phyloP scores from a whole-genome alignment of 2,113 vertebrate species.

The Chaenogobius annularis region DNA sequence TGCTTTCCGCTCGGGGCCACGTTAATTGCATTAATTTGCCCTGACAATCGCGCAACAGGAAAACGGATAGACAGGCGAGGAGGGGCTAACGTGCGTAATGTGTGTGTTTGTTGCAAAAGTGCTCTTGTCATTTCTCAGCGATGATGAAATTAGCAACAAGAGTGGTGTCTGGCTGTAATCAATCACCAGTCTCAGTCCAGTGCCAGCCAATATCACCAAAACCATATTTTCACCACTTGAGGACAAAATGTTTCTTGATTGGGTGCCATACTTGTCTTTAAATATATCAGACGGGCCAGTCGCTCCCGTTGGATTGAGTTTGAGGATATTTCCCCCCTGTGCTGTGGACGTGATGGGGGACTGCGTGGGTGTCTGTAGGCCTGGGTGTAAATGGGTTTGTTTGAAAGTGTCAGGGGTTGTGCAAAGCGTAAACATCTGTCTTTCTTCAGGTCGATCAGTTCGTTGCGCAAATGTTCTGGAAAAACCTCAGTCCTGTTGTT shows the following conservation, averaged over 20 bases:
- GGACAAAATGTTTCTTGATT: conserved; percentile 77
- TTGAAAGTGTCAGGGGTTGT: conserved; percentile 36
- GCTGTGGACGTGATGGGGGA: conserved; percentile 29
- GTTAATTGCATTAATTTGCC: conserved; percentile 78
- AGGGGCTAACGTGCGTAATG: conserved; percentile 54
- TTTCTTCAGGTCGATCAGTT: conserved; percentile 17
- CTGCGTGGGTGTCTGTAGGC: conserved; percentile 51
- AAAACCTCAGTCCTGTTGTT: not conserved
- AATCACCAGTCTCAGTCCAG: conserved; percentile 78
- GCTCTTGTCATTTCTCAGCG: conserved; percentile 75
- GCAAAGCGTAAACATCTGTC: conserved; percentile 32
- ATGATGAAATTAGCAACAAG: conserved; percentile 79
- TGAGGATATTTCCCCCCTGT: conserved; percentile 45
- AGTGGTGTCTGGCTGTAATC: conserved; percentile 79
- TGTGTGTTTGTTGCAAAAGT: conserved; percentile 65
- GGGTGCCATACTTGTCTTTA: conserved; percentile 75
- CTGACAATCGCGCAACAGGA: conserved; percentile 75
- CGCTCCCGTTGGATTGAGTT: conserved; percentile 68
- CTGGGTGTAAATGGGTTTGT: conserved; percentile 39
- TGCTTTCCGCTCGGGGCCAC: conserved; percentile 74
- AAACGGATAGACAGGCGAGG: conserved; percentile 61
- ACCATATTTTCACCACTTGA: conserved; percentile 74
- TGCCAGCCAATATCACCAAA: conserved; percentile 71
- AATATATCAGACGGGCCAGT: conserved; percentile 71
- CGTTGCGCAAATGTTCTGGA: not conserved